phyloP scores from a whole-genome alignment of 2,113 vertebrate species.

The Paramormyrops kingsleyae region DNA sequence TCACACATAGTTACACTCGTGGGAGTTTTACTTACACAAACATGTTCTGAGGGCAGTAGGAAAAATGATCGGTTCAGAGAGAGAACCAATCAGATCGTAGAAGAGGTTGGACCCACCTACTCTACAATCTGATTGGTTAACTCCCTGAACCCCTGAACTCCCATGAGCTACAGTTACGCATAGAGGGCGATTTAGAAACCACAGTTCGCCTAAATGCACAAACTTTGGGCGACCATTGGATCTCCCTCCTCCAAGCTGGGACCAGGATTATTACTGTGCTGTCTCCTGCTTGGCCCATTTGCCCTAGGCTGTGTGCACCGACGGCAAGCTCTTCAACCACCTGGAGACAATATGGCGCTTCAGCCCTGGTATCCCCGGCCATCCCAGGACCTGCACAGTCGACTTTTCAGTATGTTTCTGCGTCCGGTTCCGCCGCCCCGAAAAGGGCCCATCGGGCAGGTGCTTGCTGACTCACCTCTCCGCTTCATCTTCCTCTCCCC shows the following conservation, averaged over 20 bases:
- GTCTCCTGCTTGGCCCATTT: background rate
- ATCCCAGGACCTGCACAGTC: constrained; percentile 88
- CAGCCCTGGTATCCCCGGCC: constrained; percentile 86
- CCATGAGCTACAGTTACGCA: background rate
- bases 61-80: no score
- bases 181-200: background rate
- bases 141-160: no score
- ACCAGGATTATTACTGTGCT: background rate
- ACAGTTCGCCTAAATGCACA: background rate
- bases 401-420: constrained; percentile 81
- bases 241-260: background rate
- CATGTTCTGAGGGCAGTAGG: no score
- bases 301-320: constrained; percentile 79
- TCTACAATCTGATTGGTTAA: no score
- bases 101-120: no score
- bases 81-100: no score
- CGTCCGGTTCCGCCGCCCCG: no score
- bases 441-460: background rate
- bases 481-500: background rate
- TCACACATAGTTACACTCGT: background rate
- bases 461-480: background rate
- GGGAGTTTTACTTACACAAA: no score
- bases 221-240: background rate
- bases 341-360: constrained; percentile 91
- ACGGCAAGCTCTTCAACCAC: constrained; percentile 89